Percentiles rank a stretch among this genome's conserved stretches.
Conservation (phyloP, 1,140 invertebrate species). For the Episyrphus balteatus region DNA sequence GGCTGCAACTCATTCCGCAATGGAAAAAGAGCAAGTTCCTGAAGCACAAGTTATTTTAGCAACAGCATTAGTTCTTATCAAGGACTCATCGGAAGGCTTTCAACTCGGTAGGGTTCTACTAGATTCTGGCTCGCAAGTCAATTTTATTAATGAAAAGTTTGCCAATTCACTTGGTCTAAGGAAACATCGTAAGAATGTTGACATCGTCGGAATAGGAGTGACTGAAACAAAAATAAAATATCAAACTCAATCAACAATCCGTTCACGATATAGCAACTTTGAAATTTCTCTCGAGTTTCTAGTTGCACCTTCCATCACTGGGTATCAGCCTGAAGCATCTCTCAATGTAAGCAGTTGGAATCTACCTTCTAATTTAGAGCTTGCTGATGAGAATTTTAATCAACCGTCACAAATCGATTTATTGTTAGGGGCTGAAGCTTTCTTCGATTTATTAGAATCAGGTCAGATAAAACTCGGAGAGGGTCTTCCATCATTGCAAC, state of each 20-base stretch:
- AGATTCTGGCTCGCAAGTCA: too few relatives aligned
- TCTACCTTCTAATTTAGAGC: constrained; percentile 10
- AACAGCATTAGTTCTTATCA: neutral
- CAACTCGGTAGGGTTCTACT: neutral
- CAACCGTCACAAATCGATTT: constrained; percentile 16
- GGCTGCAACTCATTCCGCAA: too few relatives aligned
- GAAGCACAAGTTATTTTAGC: neutral
- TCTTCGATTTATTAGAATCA: constrained; percentile 19
- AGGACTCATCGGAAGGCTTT: neutral
- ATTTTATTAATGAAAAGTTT: neutral
- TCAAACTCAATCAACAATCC: neutral
- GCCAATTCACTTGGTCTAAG: too few relatives aligned
- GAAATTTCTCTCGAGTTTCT: constrained; percentile 2
- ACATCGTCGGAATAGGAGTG: constrained; percentile 1
- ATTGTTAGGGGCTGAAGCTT: constrained; percentile 19
- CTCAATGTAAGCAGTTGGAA: constrained; percentile 7
- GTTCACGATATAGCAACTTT: constrained; percentile 1
- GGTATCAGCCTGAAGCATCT: constrained; percentile 7
- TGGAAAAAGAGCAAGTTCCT: neutral
- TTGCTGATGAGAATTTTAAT: constrained; percentile 21
- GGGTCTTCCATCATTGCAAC: constrained; percentile 15
- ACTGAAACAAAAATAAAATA: neutral
- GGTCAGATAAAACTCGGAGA: constrained; percentile 15
- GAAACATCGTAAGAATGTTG: too few relatives aligned
- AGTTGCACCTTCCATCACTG: constrained; percentile 4